Conservation (phyloP, 2,113 vertebrate species). For the Sminthopsis crassicaudata region DNA sequence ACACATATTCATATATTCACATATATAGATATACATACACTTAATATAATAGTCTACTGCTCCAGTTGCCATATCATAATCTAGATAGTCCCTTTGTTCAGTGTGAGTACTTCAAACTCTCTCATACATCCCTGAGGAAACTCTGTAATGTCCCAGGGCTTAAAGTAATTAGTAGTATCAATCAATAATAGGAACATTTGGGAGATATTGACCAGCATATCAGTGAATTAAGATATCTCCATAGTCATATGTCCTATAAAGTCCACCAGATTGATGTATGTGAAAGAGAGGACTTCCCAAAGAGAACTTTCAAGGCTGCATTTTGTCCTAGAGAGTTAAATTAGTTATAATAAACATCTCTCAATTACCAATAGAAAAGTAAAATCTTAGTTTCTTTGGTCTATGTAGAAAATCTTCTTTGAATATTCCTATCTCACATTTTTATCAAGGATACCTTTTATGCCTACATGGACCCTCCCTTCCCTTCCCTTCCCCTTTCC, state of each 20-base stretch:
- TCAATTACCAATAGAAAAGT: background rate
- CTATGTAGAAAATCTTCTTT: background rate
- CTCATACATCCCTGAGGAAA: background rate
- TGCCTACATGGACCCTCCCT: too few species aligned
- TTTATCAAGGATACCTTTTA: background rate
- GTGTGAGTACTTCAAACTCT: background rate
- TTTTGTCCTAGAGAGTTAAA: background rate
- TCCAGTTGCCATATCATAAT: background rate
- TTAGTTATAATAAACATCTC: background rate
- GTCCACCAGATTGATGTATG: background rate
- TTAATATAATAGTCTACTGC: background rate
- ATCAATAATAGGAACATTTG: background rate
- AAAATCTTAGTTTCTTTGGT: background rate
- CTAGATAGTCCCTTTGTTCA: background rate
- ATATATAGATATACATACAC: too few species aligned
- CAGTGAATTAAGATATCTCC: background rate
- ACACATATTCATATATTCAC: too few species aligned
- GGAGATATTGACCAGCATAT: background rate
- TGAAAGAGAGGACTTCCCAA: background rate
- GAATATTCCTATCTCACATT: background rate
- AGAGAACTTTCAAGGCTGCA: background rate
- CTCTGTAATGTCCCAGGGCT: background rate
- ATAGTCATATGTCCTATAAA: background rate
- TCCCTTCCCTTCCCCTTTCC: too few species aligned
- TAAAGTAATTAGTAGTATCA: background rate